These are phyloP conservation scores for Amazonetta brasiliensis DNA, from an alignment of 2,797 vertebrate genomes.

Conservation along the genomic window DNA sequence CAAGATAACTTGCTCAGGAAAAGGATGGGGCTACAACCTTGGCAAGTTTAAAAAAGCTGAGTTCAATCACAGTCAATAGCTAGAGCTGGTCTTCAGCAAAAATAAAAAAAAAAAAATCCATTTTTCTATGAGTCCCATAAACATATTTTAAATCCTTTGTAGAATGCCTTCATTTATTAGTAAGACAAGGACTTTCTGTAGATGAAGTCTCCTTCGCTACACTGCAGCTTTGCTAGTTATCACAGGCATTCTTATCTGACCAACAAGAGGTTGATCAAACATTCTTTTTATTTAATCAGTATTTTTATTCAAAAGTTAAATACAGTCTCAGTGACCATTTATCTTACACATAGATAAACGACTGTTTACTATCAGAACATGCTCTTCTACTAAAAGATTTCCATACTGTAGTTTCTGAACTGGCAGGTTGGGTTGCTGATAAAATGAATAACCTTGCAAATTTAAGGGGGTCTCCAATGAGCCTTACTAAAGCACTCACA, in stretches of 20 bases:
- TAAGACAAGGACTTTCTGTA: background rate
- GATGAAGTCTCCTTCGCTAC: background rate
- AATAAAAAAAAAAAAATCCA: background rate
- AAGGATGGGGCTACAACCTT: background rate
- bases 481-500: background rate
- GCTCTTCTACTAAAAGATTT: background rate
- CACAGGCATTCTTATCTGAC: background rate
- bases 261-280: background rate
- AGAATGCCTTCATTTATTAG: background rate
- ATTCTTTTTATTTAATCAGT: background rate
- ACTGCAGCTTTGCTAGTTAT: background rate
- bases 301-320: conserved; percentile 3
- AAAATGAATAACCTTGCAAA: background rate
- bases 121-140: background rate
- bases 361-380: background rate
- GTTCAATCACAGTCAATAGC: background rate
- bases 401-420: background rate
- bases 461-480: background rate
- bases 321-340: background rate
- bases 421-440: background rate
- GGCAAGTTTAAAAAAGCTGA: background rate
- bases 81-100: background rate
- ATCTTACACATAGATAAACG: background rate
- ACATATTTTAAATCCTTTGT: background rate
- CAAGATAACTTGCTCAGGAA: background rate